A percentile compares a stretch with the other conserved stretches of the same genome.
Conservation (phyloP, 2,888 invertebrate species). For the Tholera decimalis region DNA sequence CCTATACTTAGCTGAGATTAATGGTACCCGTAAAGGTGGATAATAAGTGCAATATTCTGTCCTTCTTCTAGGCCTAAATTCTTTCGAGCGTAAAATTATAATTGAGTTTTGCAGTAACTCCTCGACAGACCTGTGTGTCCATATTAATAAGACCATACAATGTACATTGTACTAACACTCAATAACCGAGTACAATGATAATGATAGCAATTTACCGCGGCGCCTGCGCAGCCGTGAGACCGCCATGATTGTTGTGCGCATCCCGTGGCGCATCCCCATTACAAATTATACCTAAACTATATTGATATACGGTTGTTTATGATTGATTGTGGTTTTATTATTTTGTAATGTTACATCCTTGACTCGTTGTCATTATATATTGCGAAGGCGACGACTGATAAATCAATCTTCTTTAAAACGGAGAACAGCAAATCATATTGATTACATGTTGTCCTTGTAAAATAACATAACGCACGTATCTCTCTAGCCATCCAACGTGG, state of each 20-base stretch:
- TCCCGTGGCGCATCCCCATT: slow-evolving; percentile 27
- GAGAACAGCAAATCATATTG: not conserved
- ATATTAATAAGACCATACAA: slow-evolving; percentile 21
- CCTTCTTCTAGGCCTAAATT: not conserved
- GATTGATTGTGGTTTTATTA: slow-evolving; percentile 28
- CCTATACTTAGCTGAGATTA: too few relatives aligned
- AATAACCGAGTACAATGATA: slow-evolving; percentile 35
- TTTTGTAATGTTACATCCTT: slow-evolving; percentile 31
- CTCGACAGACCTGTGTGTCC: not conserved
- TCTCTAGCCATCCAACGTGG: too few relatives aligned
- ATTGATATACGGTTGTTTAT: slow-evolving; percentile 21
- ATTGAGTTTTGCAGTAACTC: too few relatives aligned
- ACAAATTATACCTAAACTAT: slow-evolving; percentile 38
- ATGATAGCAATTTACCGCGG: slow-evolving; percentile 42
- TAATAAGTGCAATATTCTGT: not conserved
- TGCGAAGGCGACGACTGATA: not conserved
- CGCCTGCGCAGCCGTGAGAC: slow-evolving; percentile 44
- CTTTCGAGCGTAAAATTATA: not conserved
- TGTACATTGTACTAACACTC: slow-evolving; percentile 19
- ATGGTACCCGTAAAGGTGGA: too few relatives aligned
- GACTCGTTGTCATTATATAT: slow-evolving; percentile 3
- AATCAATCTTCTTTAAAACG: not conserved
- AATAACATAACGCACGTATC: too few relatives aligned
- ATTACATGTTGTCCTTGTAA: not conserved
- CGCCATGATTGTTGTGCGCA: slow-evolving; percentile 45